These are phyloP conservation scores for Esox lucius DNA, from an alignment of 2,797 vertebrate genomes.

Conservation along the genomic window DNA sequence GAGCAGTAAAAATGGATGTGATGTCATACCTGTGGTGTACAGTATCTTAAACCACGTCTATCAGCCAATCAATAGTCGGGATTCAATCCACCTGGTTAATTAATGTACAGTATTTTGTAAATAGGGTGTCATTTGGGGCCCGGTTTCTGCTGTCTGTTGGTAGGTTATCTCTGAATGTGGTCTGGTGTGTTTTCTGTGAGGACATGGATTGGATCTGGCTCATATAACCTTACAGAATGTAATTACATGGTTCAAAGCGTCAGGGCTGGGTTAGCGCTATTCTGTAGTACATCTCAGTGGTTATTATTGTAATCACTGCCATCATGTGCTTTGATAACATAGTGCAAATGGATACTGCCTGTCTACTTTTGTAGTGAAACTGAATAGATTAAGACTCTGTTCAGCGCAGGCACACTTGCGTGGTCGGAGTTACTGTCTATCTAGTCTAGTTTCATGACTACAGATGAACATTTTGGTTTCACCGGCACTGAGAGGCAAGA, in stretches of 20 bases:
- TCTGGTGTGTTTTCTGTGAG: background rate
- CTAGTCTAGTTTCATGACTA: background rate
- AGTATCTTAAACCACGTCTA: no score
- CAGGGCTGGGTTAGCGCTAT: background rate
- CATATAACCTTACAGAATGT: background rate
- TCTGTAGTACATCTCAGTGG: no score
- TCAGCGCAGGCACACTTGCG: background rate
- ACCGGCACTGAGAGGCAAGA: background rate
- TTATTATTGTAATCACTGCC: background rate
- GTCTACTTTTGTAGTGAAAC: background rate
- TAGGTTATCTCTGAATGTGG: background rate
- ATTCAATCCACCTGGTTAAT: background rate
- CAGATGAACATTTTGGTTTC: background rate
- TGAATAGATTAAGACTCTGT: background rate
- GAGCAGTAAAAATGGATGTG: no score
- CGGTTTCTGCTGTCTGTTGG: conserved; percentile 8
- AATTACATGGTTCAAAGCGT: background rate
- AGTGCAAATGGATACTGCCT: background rate
- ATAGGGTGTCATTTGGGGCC: background rate
- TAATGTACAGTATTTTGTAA: background rate
- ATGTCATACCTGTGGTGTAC: no score
- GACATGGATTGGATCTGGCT: background rate
- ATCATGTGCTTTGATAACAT: background rate
- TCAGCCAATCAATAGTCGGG: no score
- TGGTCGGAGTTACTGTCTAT: background rate